These are phyloP conservation scores for Ophion costatus DNA, from an alignment of 2,888 invertebrate species.

Conservation along the genomic window DNA sequence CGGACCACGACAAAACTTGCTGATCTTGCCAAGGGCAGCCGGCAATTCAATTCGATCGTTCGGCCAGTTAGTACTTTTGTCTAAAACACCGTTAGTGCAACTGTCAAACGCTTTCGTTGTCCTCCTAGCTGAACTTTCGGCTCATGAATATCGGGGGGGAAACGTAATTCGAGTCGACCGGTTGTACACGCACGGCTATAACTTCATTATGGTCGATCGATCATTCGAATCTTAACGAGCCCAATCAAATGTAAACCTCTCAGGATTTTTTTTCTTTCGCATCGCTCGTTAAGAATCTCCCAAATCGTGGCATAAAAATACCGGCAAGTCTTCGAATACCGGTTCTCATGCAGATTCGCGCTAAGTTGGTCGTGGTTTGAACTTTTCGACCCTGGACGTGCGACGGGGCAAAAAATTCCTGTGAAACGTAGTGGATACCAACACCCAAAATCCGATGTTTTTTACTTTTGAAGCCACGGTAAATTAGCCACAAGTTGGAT, in stretches of 20 bases:
- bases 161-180: background rate
- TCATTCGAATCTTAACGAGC: conserved; percentile 8
- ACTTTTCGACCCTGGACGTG: background rate
- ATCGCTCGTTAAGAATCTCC: conserved; percentile 17
- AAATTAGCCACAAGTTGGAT: no score
- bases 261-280: background rate
- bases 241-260: conserved; percentile 16
- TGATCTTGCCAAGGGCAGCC: no score
- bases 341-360: conserved; percentile 20
- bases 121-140: background rate
- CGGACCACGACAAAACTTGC: no score
- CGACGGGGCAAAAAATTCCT: no score
- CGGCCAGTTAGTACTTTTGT: no score
- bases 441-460: no score
- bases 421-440: no score
- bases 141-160: background rate
- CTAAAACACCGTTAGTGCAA: no score
- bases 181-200: background rate
- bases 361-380: background rate
- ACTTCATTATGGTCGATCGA: background rate
- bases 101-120: background rate
- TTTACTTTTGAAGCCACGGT: no score
- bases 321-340: conserved; percentile 6
- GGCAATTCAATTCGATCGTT: no score
- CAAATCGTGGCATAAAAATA: conserved; percentile 8